Conservation (phyloP, 2,888 invertebrate genomes). For the Caenorhabditis wallacei region DNA sequence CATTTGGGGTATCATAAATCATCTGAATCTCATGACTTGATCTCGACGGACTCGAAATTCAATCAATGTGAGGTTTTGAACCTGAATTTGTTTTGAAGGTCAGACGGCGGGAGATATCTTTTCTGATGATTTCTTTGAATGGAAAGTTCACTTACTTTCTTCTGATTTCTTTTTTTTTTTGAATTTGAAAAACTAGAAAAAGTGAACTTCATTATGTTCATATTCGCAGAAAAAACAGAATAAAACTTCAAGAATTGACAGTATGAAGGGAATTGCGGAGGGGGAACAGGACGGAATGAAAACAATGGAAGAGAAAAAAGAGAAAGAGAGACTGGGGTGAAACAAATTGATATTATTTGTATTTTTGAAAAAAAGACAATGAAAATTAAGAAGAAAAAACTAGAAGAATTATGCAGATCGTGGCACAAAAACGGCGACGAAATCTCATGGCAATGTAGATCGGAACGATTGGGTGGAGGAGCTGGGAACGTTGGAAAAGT, state of each 20-base stretch:
- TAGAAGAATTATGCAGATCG: slow-evolving; percentile 43
- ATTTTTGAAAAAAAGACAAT: slow-evolving; percentile 17
- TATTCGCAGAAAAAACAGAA: slow-evolving; percentile 1
- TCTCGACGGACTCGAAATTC: slow-evolving; percentile 8
- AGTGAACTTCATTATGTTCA: slow-evolving; percentile 27
- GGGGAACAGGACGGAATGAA: slow-evolving; percentile 2
- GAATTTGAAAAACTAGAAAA: too few relatives aligned
- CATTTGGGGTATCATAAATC: slow-evolving; percentile 4
- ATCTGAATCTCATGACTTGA: slow-evolving; percentile 19
- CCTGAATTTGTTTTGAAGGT: neutral
- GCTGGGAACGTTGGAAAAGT: slow-evolving; percentile 9
- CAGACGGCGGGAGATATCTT: neutral
- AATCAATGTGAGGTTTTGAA: neutral
- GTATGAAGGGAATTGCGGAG: slow-evolving; percentile 23
- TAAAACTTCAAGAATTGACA: slow-evolving; percentile 15
- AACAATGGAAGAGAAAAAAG: slow-evolving; percentile 2
- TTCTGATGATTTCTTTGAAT: too few relatives aligned
- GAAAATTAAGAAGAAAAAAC: slow-evolving; percentile 28
- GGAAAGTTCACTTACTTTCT: too few relatives aligned
- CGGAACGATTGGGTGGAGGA: slow-evolving; percentile 46
- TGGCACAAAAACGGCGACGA: slow-evolving; percentile 49
- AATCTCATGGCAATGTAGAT: slow-evolving; percentile 62
- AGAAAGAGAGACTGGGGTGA: slow-evolving; percentile 39
- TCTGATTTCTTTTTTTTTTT: neutral
- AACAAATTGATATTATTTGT: slow-evolving; percentile 9